Evolutionary conservation across 2,113 vertebrate genomes (phyloP), one percentile per base, ranked within the genome.

Genomic region (Nothobranchius kuhntae): DNA sequence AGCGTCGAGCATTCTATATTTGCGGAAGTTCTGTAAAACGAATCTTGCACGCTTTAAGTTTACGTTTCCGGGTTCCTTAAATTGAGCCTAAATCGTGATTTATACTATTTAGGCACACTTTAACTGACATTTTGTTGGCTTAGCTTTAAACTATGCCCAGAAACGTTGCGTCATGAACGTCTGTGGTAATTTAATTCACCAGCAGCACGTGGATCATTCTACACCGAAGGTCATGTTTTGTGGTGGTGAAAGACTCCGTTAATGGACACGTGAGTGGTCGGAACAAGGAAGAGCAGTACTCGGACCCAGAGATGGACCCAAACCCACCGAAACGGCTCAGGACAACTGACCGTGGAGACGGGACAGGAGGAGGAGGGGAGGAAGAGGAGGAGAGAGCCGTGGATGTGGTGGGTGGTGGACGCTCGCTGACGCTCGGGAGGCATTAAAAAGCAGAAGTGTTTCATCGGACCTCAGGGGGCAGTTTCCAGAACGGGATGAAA

Each of bases 391-490:
- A 54, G 60, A 30, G 55, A 45, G 46, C 53, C 0, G 78, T 83
- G 67, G 85, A 88, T 21, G 88, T 91, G 86, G 90, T 91, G 67
- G 38, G 88, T 88, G 53, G 64, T 13, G 46, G 35, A 13, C 46
- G 3, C 44, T 14, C 36, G n/a, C 6, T 13, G 30, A 10, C 7
- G 2, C 13, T 1, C 1, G 24, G 7, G 11, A 12, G 7, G 30
- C 44, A 24, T 36, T 8, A 58, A 58, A 13, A 24, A 58, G 56
- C n/a, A 3, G 50, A 42, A 6, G 6, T 42, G 12, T 61, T 42
- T 40, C 38, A 7, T 7, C 38, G 4, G 9, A 7, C 0, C 9
- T 40, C 9, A 40, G 38, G 38, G 38, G 7, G 38, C 9, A 8
- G 38, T 40, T 40, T 40, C 2, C 14, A 8, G 6, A n/a, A 2